Percentiles rank a stretch among this genome's conserved stretches.
phyloP scores from a whole-genome alignment of 2,888 invertebrate genomes.

The Hirtodrosophila cameraria region DNA sequence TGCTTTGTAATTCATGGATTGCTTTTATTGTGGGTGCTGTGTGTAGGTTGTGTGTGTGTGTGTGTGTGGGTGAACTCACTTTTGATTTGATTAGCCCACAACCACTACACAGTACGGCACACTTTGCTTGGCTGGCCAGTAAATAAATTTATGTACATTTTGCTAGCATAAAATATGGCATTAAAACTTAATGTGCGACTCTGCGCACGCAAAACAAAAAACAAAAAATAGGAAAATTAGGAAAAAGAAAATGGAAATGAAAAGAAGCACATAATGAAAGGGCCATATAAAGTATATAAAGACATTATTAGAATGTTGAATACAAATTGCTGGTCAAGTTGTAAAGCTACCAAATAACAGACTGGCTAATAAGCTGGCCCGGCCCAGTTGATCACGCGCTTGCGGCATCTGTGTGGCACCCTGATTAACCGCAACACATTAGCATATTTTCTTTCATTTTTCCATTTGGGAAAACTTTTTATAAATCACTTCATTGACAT shows the following conservation, averaged over 20 bases:
- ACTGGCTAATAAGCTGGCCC: slow-evolving; percentile 59
- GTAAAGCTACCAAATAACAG: slow-evolving; percentile 59
- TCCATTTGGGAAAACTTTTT: slow-evolving; percentile 27
- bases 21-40: slow-evolving; percentile 22
- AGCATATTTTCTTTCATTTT: slow-evolving; percentile 59
- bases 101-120: slow-evolving; percentile 31
- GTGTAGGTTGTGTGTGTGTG: no score
- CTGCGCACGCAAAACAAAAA: slow-evolving; percentile 52
- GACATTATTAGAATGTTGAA: slow-evolving; percentile 64
- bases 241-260: background rate
- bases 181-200: slow-evolving; percentile 75
- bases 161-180: slow-evolving; percentile 75
- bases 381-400: slow-evolving; percentile 47
- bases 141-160: slow-evolving; percentile 75
- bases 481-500: slow-evolving; percentile 76
- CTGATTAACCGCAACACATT: slow-evolving; percentile 63
- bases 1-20: slow-evolving; percentile 64
- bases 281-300: slow-evolving; percentile 53
- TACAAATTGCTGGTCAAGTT: slow-evolving; percentile 42
- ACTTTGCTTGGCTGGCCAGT: slow-evolving; percentile 27
- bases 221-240: no score
- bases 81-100: slow-evolving; percentile 72
- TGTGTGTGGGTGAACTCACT: slow-evolving; percentile 37
- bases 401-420: slow-evolving; percentile 14
- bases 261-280: background rate